These are phyloP conservation scores for Charaxes varanes DNA, from an alignment of 1,140 invertebrate species.

Conservation along the genomic window DNA sequence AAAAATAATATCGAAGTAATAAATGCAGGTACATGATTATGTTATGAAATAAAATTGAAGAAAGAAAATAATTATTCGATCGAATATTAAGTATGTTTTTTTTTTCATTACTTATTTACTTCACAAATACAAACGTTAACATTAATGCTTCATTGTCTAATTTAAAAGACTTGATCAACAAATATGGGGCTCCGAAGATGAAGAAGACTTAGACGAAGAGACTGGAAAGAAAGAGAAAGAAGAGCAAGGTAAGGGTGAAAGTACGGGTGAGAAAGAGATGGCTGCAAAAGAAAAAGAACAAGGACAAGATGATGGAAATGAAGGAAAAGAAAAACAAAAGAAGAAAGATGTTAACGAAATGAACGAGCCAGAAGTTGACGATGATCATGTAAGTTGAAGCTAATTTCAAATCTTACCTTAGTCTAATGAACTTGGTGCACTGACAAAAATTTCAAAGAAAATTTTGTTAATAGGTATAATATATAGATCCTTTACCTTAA, in stretches of 20 bases:
- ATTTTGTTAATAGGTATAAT: too few relatives aligned
- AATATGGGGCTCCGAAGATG: constrained; percentile 92
- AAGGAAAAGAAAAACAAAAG: constrained; percentile 75
- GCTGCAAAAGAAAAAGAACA: constrained; percentile 82
- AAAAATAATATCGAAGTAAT: too few relatives aligned
- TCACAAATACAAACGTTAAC: neutral
- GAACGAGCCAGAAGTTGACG: constrained; percentile 85
- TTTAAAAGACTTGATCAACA: constrained; percentile 78
- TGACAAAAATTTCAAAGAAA: too few relatives aligned
- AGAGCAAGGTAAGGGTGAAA: constrained; percentile 67
- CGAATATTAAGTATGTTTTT: too few relatives aligned
- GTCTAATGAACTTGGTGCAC: neutral
- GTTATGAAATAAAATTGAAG: too few relatives aligned
- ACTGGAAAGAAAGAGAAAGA: constrained; percentile 79
- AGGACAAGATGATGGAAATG: constrained; percentile 77
- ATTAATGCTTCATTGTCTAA: neutral
- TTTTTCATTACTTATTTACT: neutral
- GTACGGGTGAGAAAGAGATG: constrained; percentile 78
- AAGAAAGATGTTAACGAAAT: constrained; percentile 85
- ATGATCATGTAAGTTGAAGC: constrained; percentile 78
- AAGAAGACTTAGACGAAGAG: constrained; percentile 80
- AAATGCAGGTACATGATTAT: too few relatives aligned
- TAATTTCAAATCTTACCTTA: constrained; percentile 1
- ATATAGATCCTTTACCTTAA: too few relatives aligned
- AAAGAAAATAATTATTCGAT: too few relatives aligned